Percentiles rank a stretch among this genome's conserved stretches.
These are phyloP conservation scores for Thera britannica DNA, from an alignment of 2,888 invertebrate genomes.

Conservation along the genomic window DNA sequence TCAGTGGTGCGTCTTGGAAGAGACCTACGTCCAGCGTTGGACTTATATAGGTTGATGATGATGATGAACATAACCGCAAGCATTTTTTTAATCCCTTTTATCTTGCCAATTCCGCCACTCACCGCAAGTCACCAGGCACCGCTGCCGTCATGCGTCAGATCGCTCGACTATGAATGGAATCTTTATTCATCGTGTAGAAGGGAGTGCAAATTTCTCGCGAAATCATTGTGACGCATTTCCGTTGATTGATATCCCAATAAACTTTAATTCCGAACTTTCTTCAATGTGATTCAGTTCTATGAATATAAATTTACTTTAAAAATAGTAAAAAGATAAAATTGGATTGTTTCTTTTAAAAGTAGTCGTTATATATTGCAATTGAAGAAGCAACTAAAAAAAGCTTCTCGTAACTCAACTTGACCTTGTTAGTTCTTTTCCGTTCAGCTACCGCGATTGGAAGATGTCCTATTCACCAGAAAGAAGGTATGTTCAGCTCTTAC, in stretches of 20 bases:
- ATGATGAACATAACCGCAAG: too few species aligned
- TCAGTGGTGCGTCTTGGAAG: too few species aligned
- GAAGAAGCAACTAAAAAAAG: slow-evolving; percentile 61
- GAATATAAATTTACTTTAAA: slow-evolving; percentile 47
- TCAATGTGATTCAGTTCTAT: slow-evolving; percentile 46
- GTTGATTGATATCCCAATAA: slow-evolving; percentile 68
- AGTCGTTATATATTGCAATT: slow-evolving; percentile 32
- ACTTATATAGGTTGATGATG: too few species aligned
- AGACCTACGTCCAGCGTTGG: too few species aligned
- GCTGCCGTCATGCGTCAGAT: too few species aligned
- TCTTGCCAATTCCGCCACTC: too few species aligned
- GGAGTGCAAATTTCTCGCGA: slow-evolving; percentile 32
- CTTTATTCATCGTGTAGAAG: slow-evolving; percentile 11
- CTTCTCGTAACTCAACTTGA: slow-evolving; percentile 82
- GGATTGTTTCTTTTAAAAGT: slow-evolving; percentile 44
- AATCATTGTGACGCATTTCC: slow-evolving; percentile 66
- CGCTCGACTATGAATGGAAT: slow-evolving; percentile 27
- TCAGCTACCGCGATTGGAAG: slow-evolving; percentile 91
- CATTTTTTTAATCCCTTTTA: too few species aligned
- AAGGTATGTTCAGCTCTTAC: slow-evolving; percentile 88
- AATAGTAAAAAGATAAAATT: slow-evolving; percentile 60
- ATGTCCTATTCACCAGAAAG: slow-evolving; percentile 93
- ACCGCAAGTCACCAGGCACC: too few species aligned
- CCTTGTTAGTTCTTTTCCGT: slow-evolving; percentile 88
- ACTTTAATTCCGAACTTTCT: slow-evolving; percentile 56